Base-by-base conservation (phyloP, 2,888 invertebrate species). In the Leucophenga montana region DNA sequence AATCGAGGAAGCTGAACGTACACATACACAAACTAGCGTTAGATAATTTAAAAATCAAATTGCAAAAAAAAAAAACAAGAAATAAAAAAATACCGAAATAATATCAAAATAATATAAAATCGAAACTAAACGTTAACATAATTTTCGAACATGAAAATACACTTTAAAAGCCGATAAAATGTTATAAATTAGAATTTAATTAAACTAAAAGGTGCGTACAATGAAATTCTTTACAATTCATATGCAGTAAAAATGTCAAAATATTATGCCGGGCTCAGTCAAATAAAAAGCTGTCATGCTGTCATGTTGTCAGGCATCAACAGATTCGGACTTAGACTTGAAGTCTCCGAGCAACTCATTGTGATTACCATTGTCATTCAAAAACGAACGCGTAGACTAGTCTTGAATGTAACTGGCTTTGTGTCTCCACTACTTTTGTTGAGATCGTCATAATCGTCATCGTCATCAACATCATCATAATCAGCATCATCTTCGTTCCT, bases 241-340 rank as follows among this genome's bases (percentile, higher is more conserved):
- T 76, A 77, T 77, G 75, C 74, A 83, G 73, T 83, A 79, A 85
- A 84, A 82, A 81, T 76, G 85, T 85, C 85, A 84, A 85, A 85
- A 85, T 85, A 85, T 85, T 85, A 75, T 77, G 78, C 75, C 77
- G 71, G 68, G 70, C 64, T 39, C 8, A 8, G 39, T 39, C 39
- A 39, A 65, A 72, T 66, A 73, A 73, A 75, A 67, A 72, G 73
- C 76, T 78, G 82, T 80, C 85, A 78, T 69, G 75, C 79, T 80
- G 84, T 83, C n/a, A n/a, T n/a, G n/a, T n/a, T n/a, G n/a, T n/a
- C 84, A 78, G 75, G 69, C 75, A 70, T 77, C 80, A 70, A 72
- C 33, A 3, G 48, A 8, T 48, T 48, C 50, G 66, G 66, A 66
- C 18, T 13, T 18, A 50, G 50, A 50, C 50, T 39, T 39, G 39